Evolutionary conservation across 2,113 vertebrate species (phyloP).

Genomic region (Urocolius indicus): DNA sequence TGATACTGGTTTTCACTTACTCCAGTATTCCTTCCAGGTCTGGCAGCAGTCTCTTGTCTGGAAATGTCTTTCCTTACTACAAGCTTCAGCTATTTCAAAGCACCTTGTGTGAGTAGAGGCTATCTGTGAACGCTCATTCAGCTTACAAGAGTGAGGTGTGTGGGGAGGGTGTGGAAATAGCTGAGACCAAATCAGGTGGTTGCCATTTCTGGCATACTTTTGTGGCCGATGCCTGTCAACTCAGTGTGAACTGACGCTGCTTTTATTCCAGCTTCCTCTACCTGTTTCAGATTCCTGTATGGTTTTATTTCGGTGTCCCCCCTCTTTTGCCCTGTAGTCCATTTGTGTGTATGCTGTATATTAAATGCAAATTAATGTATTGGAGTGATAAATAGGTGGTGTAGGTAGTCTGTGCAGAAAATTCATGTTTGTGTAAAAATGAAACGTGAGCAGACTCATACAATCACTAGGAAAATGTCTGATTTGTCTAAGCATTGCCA

Average conservation of each 20-base stretch:
- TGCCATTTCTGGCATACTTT: neutral
- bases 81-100: neutral
- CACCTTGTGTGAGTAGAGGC: neutral
- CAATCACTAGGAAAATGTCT: constrained; percentile 24
- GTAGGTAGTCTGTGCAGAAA: neutral
- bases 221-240: neutral
- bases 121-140: neutral
- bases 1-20: neutral
- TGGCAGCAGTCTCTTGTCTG: neutral
- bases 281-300: neutral
- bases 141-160: neutral
- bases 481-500: constrained; percentile 36
- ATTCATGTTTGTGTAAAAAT: constrained; percentile 21
- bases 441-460: constrained; percentile 24
- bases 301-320: neutral
- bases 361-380: constrained; percentile 4
- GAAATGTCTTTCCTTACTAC: neutral
- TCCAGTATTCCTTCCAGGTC: neutral
- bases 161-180: neutral
- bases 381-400: neutral
- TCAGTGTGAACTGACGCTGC: neutral
- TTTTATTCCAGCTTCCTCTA: neutral
- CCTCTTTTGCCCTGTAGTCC: neutral
- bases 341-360: neutral
- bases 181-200: neutral